phyloP scores from a whole-genome alignment of 2,888 invertebrate species.

The Matsumyia berberina region DNA sequence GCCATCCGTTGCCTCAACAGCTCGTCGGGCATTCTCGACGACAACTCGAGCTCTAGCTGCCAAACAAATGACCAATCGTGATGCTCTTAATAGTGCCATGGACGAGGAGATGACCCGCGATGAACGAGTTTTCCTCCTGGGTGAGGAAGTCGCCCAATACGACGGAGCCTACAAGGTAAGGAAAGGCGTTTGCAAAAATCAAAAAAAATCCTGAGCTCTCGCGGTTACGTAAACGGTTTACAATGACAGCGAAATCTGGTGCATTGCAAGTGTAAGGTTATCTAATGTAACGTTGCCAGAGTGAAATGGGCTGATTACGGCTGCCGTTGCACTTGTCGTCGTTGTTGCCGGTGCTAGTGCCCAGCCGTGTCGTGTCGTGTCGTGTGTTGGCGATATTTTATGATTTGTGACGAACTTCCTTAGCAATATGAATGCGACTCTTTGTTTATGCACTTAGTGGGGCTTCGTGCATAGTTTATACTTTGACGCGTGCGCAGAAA shows the following conservation, averaged over 20 bases:
- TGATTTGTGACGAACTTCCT: not conserved
- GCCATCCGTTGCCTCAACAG: slow-evolving; percentile 82
- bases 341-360: not conserved
- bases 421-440: not conserved
- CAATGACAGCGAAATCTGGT: slow-evolving; percentile 48
- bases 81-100: slow-evolving; percentile 97
- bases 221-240: slow-evolving; percentile 71
- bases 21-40: slow-evolving; percentile 86
- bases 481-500: slow-evolving; percentile 7
- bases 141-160: slow-evolving; percentile 99
- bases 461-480: not conserved
- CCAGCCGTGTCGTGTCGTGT: no score
- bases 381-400: not conserved
- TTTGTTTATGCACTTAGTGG: slow-evolving; percentile 40
- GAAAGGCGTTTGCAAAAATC: not conserved
- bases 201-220: slow-evolving; percentile 30
- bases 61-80: slow-evolving; percentile 95
- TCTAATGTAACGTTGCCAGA: slow-evolving; percentile 54
- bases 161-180: slow-evolving; percentile 98
- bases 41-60: slow-evolving; percentile 83
- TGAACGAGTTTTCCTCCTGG: slow-evolving; percentile 94
- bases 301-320: slow-evolving; percentile 13
- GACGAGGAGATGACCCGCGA: slow-evolving; percentile 98
- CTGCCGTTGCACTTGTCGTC: slow-evolving; percentile 28
- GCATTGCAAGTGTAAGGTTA: slow-evolving; percentile 71